These are phyloP conservation scores for Sapayoa aenigma DNA, from an alignment of 2,113 vertebrate species.

Conservation along the genomic window DNA sequence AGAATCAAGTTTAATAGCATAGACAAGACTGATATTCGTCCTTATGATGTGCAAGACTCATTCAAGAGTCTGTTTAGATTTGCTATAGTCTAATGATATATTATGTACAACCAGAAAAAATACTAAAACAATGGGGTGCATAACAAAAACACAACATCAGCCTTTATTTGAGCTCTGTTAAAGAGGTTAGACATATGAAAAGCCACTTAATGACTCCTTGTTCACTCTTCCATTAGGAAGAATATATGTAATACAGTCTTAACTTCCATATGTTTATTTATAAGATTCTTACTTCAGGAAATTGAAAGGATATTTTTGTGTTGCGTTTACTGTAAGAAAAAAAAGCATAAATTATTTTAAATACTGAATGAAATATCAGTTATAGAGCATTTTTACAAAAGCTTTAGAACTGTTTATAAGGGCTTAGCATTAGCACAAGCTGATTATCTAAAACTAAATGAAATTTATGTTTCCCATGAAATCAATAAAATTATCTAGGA, in stretches of 20 bases:
- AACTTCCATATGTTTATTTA: neutral
- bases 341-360: neutral
- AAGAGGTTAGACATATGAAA: neutral
- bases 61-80: neutral
- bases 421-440: neutral
- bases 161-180: neutral
- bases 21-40: neutral
- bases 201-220: neutral
- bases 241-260: neutral
- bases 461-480: constrained; percentile 9
- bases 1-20: constrained; percentile 6
- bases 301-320: neutral
- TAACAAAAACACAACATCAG: neutral
- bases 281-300: neutral
- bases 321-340: neutral
- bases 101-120: neutral
- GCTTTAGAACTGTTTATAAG: neutral
- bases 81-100: neutral
- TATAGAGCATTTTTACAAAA: neutral
- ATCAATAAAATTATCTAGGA: neutral
- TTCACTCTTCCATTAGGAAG: neutral
- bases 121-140: neutral
- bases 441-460: neutral
- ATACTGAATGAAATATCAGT: neutral
- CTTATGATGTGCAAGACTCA: neutral